A percentile compares a stretch with the other conserved stretches of the same genome.
These are phyloP conservation scores for Ariolimax columbianus DNA, from an alignment of 2,888 invertebrate species.

Conservation along the genomic window DNA sequence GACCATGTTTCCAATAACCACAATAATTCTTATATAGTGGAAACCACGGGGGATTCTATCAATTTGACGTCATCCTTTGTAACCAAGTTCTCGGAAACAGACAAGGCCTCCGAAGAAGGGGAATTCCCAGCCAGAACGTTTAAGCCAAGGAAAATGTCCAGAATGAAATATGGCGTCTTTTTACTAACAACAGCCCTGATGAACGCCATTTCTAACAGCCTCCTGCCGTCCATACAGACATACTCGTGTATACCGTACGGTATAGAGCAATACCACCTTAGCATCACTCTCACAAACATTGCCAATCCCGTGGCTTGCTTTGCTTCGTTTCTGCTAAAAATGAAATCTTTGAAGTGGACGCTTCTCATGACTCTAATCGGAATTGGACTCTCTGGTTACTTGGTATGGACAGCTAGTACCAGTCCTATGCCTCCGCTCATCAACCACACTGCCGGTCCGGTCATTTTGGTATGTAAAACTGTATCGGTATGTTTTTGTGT, in stretches of 20 bases:
- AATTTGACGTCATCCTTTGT: neutral
- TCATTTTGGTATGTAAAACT: conserved; percentile 81
- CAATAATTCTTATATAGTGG: neutral
- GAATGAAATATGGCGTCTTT: conserved; percentile 63
- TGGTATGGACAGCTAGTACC: conserved; percentile 85
- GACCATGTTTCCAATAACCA: neutral
- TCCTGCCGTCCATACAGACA: conserved; percentile 88
- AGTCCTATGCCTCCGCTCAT: conserved; percentile 86
- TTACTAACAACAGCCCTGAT: conserved; percentile 80
- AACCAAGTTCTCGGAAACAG: neutral
- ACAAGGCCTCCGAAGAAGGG: neutral
- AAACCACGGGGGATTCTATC: neutral
- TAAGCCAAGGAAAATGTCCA: conserved; percentile 25
- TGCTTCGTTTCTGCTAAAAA: conserved; percentile 81
- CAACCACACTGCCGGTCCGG: conserved; percentile 70
- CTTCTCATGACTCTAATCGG: conserved; percentile 75
- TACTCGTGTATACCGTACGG: conserved; percentile 91
- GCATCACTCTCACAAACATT: conserved; percentile 87
- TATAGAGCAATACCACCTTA: conserved; percentile 85
- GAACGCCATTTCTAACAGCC: conserved; percentile 87
- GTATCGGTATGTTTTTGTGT: too few relatives aligned
- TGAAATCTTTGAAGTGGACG: conserved; percentile 61
- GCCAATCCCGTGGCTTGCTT: conserved; percentile 89
- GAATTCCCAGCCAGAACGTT: neutral
- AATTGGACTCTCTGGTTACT: conserved; percentile 83